Evolutionary conservation across 2,797 vertebrate species (phyloP), one percentile per base, ranked within the genome.

Genomic region (Spinibarbus caldwelli): DNA sequence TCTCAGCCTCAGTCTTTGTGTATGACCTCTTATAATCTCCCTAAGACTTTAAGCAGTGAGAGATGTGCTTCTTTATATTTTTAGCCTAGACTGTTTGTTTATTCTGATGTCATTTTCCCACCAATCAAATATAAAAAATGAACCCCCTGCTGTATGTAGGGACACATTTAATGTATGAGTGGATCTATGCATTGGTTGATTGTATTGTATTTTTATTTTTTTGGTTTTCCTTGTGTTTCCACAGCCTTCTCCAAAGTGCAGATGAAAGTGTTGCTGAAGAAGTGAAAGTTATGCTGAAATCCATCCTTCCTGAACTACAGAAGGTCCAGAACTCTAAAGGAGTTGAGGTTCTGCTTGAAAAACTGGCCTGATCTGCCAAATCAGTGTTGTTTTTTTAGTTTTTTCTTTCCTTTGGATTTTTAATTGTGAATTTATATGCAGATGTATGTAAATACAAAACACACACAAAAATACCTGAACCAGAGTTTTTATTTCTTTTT

Each of bases 231-330:
- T 80, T 66, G 75, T 19, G 23, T 79, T 78, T 67, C 89, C 89
- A 29, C 66, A 99, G 98, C 88, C 96, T 99, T 83, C 95, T 99
- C 36, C 96, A 95, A 91, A 97, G 96, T 81, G 89, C 92, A 1
- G 95, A 99, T 66, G 89, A 95, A 88, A 91, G 94, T 9, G 94
- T 96, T 89, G 93, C 92, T 4, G 90, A 88, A 3, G 93, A 96
- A 90, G 94, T 98, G 86, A 98, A 95, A 92, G 90, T 83, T 29
- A 95, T 91, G 71, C 91, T 99, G 71, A 91, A 92, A 92, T 92
- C 94, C 83, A 92, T 97, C 59, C 83, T 94, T 52, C 92, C 96
- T 0, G 92, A 96, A 49, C 92, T 98, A 83, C 88, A 93, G 89
- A 93, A 90, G 90, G 91, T 91, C 85, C 94, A 92, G 90, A 93